Evolutionary conservation across 1,140 invertebrate genomes (phyloP).

Genomic region (Papilio glaucus): DNA sequence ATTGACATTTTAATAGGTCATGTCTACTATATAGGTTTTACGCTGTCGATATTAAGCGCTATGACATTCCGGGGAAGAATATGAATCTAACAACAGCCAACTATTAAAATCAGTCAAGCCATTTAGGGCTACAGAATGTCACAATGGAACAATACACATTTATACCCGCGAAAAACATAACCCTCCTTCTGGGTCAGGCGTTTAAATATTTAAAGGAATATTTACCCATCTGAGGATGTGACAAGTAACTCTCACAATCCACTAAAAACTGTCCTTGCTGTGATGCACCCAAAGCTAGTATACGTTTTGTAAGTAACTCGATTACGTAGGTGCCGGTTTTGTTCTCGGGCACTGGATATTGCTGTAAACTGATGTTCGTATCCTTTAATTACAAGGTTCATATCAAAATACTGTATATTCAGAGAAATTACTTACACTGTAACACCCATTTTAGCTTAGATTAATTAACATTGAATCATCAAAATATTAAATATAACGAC

Average conservation of each 20-base stretch:
- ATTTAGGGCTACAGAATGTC: too few species aligned
- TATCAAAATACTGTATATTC: not conserved
- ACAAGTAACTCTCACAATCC: conserved; percentile 97
- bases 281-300: conserved; percentile 92
- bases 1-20: too few species aligned
- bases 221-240: conserved; percentile 88
- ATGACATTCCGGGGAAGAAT: too few species aligned
- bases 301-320: conserved; percentile 93
- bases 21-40: too few species aligned
- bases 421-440: conserved; percentile 68
- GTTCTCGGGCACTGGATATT: conserved; percentile 93
- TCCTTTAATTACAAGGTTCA: not conserved
- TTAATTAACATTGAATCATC: not conserved
- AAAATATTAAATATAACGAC: too few species aligned
- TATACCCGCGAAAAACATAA: not conserved
- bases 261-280: conserved; percentile 95
- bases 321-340: conserved; percentile 93
- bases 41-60: too few species aligned
- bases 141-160: too few species aligned
- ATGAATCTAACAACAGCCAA: too few species aligned
- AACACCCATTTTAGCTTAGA: conserved; percentile 62
- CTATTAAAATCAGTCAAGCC: too few species aligned
- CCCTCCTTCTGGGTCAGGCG: too few species aligned
- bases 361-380: conserved; percentile 84
- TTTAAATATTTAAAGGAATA: conserved; percentile 35